phyloP scores from a whole-genome alignment of 1,140 invertebrate genomes.

The Drosophila nasuta region DNA sequence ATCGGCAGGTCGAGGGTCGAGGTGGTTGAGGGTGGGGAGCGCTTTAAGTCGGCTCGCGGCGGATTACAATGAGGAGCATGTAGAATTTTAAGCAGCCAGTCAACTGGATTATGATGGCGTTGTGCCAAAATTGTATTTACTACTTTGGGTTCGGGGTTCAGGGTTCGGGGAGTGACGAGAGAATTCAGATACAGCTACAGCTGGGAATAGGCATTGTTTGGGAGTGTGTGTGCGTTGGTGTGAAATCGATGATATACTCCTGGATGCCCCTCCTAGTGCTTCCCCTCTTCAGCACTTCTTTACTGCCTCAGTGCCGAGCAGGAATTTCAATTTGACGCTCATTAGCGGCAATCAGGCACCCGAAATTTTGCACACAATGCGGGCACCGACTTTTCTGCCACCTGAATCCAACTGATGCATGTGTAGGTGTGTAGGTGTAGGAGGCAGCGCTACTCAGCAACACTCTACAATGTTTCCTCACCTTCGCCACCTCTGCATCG shows the following conservation, averaged over 20 bases:
- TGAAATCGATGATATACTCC: constrained; percentile 44
- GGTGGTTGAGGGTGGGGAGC: neutral
- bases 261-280: too few species aligned
- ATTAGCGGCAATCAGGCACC: constrained; percentile 61
- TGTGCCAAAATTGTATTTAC: constrained; percentile 46
- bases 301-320: constrained; percentile 29
- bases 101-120: constrained; percentile 54
- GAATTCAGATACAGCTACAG: neutral
- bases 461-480: constrained; percentile 2
- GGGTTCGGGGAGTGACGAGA: neutral
- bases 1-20: neutral
- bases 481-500: neutral
- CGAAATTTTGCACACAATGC: constrained; percentile 35
- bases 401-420: constrained; percentile 30
- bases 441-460: neutral
- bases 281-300: neutral
- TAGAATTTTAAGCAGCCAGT: constrained; percentile 51
- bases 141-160: neutral
- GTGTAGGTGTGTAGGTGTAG: constrained; percentile 12
- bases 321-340: constrained; percentile 68
- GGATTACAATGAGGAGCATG: constrained; percentile 47
- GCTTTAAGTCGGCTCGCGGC: constrained; percentile 29
- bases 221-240: constrained; percentile 19
- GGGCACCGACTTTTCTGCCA: constrained; percentile 15
- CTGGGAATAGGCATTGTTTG: neutral